Percentiles rank a stretch among this genome's conserved stretches.
Evolutionary conservation across 2,888 invertebrate genomes (phyloP).

Genomic region (Pammene aurita): DNA sequence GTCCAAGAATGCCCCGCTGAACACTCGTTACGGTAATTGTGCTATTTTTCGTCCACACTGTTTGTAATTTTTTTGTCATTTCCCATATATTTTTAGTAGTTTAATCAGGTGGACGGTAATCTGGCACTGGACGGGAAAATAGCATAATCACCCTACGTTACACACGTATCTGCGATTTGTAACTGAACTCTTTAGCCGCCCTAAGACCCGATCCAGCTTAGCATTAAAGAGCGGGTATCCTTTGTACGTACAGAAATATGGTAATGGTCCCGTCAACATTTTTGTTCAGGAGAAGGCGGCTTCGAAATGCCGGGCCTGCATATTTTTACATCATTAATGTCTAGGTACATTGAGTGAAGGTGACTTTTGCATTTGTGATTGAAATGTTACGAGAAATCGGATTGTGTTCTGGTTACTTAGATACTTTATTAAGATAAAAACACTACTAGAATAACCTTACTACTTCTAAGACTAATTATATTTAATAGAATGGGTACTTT

Average conservation of each 20-base stretch:
- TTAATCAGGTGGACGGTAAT: no score
- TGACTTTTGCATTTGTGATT: slow-evolving; percentile 25
- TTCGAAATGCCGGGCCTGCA: slow-evolving; percentile 39
- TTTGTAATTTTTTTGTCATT: no score
- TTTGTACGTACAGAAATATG: slow-evolving; percentile 40
- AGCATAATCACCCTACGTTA: no score
- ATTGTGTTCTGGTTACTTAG: not conserved
- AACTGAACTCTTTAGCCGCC: not conserved
- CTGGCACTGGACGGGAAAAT: no score
- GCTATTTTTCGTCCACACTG: no score
- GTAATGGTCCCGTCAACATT: slow-evolving; percentile 40
- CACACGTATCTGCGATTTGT: not conserved
- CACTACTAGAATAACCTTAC: no score
- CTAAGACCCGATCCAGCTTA: slow-evolving; percentile 24
- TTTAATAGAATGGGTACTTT: no score
- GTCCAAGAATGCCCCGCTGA: no score
- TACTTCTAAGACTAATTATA: no score
- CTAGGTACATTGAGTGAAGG: slow-evolving; percentile 15
- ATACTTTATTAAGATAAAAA: no score
- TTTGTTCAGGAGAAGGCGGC: slow-evolving; percentile 34
- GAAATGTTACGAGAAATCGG: slow-evolving; percentile 12
- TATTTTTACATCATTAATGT: slow-evolving; percentile 42
- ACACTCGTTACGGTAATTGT: no score
- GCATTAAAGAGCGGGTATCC: slow-evolving; percentile 34
- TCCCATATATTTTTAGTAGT: no score